Percentiles rank a stretch among this genome's conserved stretches.
Evolutionary conservation across 1,140 invertebrate genomes (phyloP).

Genomic region (Pseudomyrmex gracilis): DNA sequence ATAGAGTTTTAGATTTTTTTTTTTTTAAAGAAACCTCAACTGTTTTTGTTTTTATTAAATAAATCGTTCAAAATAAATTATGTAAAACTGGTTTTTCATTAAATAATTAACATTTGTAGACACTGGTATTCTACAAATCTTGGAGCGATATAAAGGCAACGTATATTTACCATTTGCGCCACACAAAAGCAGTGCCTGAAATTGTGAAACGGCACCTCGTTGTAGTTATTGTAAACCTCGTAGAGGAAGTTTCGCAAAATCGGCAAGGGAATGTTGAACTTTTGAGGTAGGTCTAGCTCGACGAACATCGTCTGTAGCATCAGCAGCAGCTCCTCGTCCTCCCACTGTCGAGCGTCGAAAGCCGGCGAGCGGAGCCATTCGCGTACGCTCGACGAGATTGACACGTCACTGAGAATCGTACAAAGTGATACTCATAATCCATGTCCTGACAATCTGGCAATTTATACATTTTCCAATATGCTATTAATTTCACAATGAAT

Average conservation of each 20-base stretch:
- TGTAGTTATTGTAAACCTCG: slow-evolving; percentile 95
- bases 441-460: background rate
- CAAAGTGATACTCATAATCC: slow-evolving; percentile 40
- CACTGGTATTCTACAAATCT: no score
- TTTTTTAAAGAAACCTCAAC: no score
- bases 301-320: slow-evolving; percentile 94
- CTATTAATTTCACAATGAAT: background rate
- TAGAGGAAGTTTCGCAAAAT: slow-evolving; percentile 91
- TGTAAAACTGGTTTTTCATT: no score
- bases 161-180: slow-evolving; percentile 92
- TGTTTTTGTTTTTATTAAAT: no score
- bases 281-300: slow-evolving; percentile 91
- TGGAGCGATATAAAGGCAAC: background rate
- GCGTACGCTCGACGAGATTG: slow-evolving; percentile 87
- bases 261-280: slow-evolving; percentile 92
- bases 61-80: no score
- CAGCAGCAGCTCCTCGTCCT: slow-evolving; percentile 93
- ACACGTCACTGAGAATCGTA: slow-evolving; percentile 86
- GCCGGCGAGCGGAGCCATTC: slow-evolving; percentile 90
- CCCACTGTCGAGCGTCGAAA: slow-evolving; percentile 94
- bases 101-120: no score
- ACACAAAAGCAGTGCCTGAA: slow-evolving; percentile 96
- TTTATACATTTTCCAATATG: no score
- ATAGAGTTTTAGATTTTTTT: no score
- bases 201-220: slow-evolving; percentile 96